phyloP scores from a whole-genome alignment of 1,140 invertebrate genomes.

The Zophobas morio region DNA sequence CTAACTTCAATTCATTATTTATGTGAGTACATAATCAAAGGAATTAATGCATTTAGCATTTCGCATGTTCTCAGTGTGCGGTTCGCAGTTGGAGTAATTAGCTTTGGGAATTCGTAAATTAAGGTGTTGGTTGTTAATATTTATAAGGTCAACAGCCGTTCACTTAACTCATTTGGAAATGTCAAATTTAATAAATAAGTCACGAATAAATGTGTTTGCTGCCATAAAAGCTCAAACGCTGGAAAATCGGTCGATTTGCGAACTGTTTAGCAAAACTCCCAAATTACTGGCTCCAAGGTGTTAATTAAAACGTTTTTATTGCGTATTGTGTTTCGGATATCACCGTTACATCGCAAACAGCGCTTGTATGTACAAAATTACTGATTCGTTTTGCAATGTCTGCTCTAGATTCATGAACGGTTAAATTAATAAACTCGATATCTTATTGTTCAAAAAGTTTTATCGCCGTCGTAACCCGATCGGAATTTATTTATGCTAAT shows the following conservation, averaged over 20 bases:
- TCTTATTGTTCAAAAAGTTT: not conserved
- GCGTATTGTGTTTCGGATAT: slow-evolving; percentile 1
- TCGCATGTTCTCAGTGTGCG: not conserved
- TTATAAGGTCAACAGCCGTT: slow-evolving; percentile 37
- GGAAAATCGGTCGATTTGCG: not conserved
- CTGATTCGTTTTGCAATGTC: not conserved
- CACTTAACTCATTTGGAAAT: slow-evolving; percentile 40
- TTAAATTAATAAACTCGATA: not conserved
- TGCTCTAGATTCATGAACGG: not conserved
- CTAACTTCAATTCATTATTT: not conserved
- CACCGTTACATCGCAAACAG: not conserved
- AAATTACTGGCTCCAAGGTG: slow-evolving; percentile 1
- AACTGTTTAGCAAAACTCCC: not conserved
- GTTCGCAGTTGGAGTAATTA: slow-evolving; percentile 1
- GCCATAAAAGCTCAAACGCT: too few relatives aligned
- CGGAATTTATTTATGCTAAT: slow-evolving; percentile 6
- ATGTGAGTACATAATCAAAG: not conserved
- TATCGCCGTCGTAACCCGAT: not conserved
- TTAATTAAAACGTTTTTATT: slow-evolving; percentile 10
- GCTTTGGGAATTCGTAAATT: slow-evolving; percentile 22
- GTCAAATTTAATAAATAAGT: slow-evolving; percentile 34
- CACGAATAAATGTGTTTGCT: not conserved
- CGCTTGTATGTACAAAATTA: not conserved
- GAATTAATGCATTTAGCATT: slow-evolving; percentile 1
- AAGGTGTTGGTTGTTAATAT: slow-evolving; percentile 16